These are phyloP conservation scores for Drosophila bifasciata DNA, from an alignment of 1,140 invertebrate genomes.

Conservation along the genomic window DNA sequence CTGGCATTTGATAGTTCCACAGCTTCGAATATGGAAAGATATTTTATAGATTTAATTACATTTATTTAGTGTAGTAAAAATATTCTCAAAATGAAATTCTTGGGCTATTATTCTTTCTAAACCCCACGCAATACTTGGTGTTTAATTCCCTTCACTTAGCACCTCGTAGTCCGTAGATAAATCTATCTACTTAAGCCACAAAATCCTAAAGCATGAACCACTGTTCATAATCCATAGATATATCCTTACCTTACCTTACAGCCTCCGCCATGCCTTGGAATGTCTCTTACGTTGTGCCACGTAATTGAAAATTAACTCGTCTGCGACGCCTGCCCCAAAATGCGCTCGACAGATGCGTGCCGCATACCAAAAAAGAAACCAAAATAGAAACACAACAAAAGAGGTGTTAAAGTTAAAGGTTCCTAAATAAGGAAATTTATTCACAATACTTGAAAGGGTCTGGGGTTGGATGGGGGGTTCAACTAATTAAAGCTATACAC, in stretches of 20 bases:
- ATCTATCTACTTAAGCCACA: too few relatives aligned
- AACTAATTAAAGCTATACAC: constrained; percentile 65
- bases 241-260: background rate
- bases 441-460: constrained; percentile 65
- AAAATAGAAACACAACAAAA: background rate
- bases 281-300: constrained; percentile 55
- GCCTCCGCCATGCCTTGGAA: background rate
- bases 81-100: too few relatives aligned
- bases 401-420: constrained; percentile 7
- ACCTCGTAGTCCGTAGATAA: too few relatives aligned
- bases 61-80: too few relatives aligned
- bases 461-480: background rate
- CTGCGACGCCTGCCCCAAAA: constrained; percentile 29
- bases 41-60: too few relatives aligned
- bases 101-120: too few relatives aligned
- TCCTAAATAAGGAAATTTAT: constrained; percentile 58
- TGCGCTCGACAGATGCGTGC: constrained; percentile 36
- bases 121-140: too few relatives aligned
- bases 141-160: too few relatives aligned
- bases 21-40: too few relatives aligned
- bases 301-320: constrained; percentile 79
- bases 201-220: too few relatives aligned
- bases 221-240: too few relatives aligned
- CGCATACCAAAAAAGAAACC: constrained; percentile 49
- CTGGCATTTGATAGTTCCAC: too few relatives aligned